Percentiles rank a stretch among this genome's conserved stretches.
These are phyloP conservation scores for Dolichoris vasculosae DNA, from an alignment of 1,140 invertebrate genomes.

Conservation along the genomic window DNA sequence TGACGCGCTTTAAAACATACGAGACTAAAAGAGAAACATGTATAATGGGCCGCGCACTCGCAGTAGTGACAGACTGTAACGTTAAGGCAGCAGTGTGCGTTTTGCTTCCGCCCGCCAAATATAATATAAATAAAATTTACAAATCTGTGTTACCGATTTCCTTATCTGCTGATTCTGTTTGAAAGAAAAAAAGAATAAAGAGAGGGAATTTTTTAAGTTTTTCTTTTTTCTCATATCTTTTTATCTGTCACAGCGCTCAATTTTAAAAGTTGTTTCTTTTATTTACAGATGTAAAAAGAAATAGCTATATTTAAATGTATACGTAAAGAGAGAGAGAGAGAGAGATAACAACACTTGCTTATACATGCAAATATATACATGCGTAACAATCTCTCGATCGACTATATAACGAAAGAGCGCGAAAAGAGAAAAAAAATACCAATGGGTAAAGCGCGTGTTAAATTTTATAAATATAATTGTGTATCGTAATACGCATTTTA, in stretches of 20 bases:
- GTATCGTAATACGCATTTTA: slow-evolving; percentile 2
- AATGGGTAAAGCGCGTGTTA: background rate
- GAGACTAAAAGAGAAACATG: slow-evolving; percentile 6
- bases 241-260: background rate
- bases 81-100: background rate
- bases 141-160: background rate
- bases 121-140: background rate
- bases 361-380: background rate
- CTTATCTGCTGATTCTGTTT: background rate
- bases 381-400: background rate
- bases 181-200: background rate
- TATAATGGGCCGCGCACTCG: slow-evolving; percentile 14
- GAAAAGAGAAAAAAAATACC: background rate
- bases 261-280: background rate
- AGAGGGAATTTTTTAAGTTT: background rate
- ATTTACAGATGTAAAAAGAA: background rate
- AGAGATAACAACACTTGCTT: background rate
- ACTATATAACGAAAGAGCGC: background rate
- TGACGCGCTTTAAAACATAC: slow-evolving; percentile 59
- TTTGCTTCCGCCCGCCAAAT: slow-evolving; percentile 23
- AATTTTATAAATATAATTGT: background rate
- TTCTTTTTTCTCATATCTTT: background rate
- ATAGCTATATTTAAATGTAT: background rate
- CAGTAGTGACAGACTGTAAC: slow-evolving; percentile 28
- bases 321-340: background rate